Base-by-base conservation (phyloP, 2,113 vertebrate genomes). In the Varanus komodoensis region DNA sequence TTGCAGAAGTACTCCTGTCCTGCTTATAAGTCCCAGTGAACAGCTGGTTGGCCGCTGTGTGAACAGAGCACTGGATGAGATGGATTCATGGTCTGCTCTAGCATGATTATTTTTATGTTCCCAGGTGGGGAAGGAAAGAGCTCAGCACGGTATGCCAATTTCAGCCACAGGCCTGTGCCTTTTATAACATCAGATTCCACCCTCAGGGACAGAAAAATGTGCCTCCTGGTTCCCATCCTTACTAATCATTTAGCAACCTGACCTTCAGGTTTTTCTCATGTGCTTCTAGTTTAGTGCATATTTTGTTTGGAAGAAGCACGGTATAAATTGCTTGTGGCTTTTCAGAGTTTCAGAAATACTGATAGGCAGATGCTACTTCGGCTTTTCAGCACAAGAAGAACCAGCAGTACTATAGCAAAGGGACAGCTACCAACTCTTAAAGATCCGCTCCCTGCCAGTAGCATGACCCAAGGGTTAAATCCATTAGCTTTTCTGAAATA, bases 371-470 rank as follows among this genome's bases (percentile, higher is more conserved):
- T n/a, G n/a, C 48, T 84, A 12, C 67, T 86, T 87, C 34, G 79
- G 82, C 84, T 78, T 79, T 90, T 44, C 75, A 83, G 14, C 23
- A 61, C 74, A 79, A 82, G 57, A 82, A 86, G 48, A 89, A 54
- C 44, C 64, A 8, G 54, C 38, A 67, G 27, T 38, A 85, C 0
- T 23, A 32, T 11, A 38, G 29, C 79, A 88, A 71, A 82, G 52
- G 44, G 64, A 57, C 61, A 34, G 48, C n/a, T 83, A 67, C 67
- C 29, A 48, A 7, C 15, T 57, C 34, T 61, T 64, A 48, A 77
- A 54, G 5, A 79, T 52, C 61, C 79, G 6, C 48, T 21, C 8
- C 3, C 32, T 54, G 14, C 32, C 19, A 50, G 6, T 54, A 21
- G 27, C 14, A 85, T 74, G 15, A 34, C 54, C 77, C 71, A 34